Conservation (phyloP, 2,797 vertebrate species). For the Jordanella pulchra region DNA sequence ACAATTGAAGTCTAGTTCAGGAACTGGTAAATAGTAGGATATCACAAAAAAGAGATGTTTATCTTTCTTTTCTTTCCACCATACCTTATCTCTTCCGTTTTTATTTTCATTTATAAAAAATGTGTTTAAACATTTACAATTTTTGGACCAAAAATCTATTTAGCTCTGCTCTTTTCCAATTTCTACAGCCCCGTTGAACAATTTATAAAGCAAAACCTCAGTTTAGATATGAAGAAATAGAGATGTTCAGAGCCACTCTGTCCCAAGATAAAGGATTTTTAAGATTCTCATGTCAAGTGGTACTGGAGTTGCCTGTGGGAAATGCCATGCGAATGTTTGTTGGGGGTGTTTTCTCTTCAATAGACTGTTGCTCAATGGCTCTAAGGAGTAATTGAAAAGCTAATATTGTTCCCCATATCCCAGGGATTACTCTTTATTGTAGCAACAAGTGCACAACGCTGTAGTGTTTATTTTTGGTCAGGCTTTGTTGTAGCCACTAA, state of each 20-base stretch:
- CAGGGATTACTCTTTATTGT: slow-evolving; percentile 78
- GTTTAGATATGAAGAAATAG: slow-evolving; percentile 27
- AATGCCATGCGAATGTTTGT: slow-evolving; percentile 19
- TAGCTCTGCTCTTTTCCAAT: slow-evolving; percentile 10
- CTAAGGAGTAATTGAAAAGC: slow-evolving; percentile 81
- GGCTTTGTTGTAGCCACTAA: slow-evolving; percentile 77
- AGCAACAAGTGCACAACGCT: slow-evolving; percentile 76
- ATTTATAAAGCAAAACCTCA: slow-evolving; percentile 20
- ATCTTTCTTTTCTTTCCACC: slow-evolving; percentile 33
- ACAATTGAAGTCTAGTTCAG: slow-evolving; percentile 68
- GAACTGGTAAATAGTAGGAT: slow-evolving; percentile 63
- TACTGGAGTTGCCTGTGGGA: slow-evolving; percentile 50
- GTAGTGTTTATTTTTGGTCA: slow-evolving; percentile 77
- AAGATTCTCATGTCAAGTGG: slow-evolving; percentile 63
- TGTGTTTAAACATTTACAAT: slow-evolving; percentile 11
- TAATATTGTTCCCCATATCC: slow-evolving; percentile 81
- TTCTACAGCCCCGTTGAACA: neutral
- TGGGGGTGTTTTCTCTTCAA: slow-evolving; percentile 65
- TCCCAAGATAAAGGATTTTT: slow-evolving; percentile 52
- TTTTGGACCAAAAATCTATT: slow-evolving; percentile 36
- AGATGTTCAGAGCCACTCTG: slow-evolving; percentile 41
- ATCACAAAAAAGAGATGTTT: slow-evolving; percentile 42
- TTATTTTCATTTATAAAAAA: slow-evolving; percentile 6
- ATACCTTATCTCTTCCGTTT: slow-evolving; percentile 17
- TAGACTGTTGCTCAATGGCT: slow-evolving; percentile 74